Evolutionary conservation across 2,888 invertebrate genomes (phyloP).

Genomic region (Trachelus iudaicus): DNA sequence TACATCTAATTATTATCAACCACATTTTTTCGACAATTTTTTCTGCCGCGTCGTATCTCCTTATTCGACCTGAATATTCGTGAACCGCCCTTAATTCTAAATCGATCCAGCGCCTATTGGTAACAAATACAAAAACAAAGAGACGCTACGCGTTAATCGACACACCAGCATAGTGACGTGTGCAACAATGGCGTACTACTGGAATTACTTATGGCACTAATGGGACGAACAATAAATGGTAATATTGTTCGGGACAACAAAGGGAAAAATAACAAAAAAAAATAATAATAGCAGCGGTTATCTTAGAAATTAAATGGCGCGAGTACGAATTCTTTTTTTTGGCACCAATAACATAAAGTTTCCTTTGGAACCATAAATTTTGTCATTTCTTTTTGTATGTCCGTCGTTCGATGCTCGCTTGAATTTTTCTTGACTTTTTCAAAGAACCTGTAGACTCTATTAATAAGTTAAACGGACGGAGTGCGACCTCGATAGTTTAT

Average conservation of each 20-base stretch:
- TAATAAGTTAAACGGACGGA: constrained; percentile 4
- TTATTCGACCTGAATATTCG: not conserved
- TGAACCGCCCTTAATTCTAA: not conserved
- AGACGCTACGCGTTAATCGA: not conserved
- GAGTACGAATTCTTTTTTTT: not conserved
- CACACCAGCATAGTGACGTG: not conserved
- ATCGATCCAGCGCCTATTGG: not conserved
- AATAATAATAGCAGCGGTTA: not conserved
- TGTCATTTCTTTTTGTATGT: not conserved
- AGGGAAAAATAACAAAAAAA: not conserved
- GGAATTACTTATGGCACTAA: constrained; percentile 46
- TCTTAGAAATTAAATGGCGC: not conserved
- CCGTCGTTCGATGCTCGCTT: not conserved
- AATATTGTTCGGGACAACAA: not conserved
- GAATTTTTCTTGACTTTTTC: not conserved
- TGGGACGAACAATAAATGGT: constrained; percentile 34
- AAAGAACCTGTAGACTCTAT: not conserved
- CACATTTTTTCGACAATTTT: constrained; percentile 15
- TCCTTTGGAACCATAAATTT: not conserved
- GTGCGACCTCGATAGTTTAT: constrained; percentile 52
- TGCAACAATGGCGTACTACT: not conserved
- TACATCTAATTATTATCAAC: constrained; percentile 33
- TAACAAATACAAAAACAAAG: not conserved
- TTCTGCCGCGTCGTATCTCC: not conserved
- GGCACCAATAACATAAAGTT: not conserved